These are phyloP conservation scores for Chalcis sispes DNA, from an alignment of 2,888 invertebrate species.

Conservation along the genomic window DNA sequence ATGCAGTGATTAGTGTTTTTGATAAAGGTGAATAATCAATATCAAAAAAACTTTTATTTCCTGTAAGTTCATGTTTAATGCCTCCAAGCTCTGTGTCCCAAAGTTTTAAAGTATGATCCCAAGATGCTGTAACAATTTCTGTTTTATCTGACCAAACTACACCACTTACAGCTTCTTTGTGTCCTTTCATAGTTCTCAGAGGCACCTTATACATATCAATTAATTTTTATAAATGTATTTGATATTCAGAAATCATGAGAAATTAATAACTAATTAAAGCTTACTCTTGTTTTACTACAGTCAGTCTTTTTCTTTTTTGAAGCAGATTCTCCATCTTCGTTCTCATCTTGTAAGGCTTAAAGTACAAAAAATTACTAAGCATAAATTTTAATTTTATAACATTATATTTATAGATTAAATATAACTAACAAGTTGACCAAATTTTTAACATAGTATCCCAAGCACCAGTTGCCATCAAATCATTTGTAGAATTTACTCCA, in stretches of 20 bases:
- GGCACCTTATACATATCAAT: conserved; percentile 81
- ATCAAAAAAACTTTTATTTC: conserved; percentile 94
- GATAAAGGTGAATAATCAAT: conserved; percentile 88
- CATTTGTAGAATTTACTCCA: conserved; percentile 83
- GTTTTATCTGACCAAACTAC: conserved; percentile 89
- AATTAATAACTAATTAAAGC: no score
- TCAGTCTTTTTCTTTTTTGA: conserved; percentile 81
- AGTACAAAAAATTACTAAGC: no score
- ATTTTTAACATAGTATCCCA: conserved; percentile 96
- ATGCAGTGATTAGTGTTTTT: conserved; percentile 87
- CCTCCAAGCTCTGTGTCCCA: conserved; percentile 95
- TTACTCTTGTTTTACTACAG: conserved; percentile 79
- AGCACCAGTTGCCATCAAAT: conserved; percentile 88
- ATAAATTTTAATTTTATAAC: no score
- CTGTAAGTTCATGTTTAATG: conserved; percentile 87
- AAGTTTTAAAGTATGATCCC: conserved; percentile 96
- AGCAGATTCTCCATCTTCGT: conserved; percentile 79
- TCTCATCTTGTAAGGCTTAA: conserved; percentile 73
- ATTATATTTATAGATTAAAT: no score
- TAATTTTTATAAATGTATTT: background rate
- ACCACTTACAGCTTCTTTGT: conserved; percentile 92
- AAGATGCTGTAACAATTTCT: conserved; percentile 90
- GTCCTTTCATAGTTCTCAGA: conserved; percentile 91
- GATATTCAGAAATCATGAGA: no score
- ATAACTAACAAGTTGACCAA: conserved; percentile 87